Base-by-base conservation (phyloP, 2,888 invertebrate species). In the Plagodis dolabraria region DNA sequence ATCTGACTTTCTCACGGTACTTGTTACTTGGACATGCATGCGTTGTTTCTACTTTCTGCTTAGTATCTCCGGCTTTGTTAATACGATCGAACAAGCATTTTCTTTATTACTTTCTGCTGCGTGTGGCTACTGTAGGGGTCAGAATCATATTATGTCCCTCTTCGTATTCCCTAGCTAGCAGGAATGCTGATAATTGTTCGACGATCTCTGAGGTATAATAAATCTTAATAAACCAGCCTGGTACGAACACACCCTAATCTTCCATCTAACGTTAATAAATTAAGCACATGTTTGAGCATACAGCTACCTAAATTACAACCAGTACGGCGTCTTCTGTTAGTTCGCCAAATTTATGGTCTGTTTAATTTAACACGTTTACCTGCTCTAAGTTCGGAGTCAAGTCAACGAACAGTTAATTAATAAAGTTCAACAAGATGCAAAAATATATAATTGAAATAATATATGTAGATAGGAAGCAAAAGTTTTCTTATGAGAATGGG, bases 151-250 rank as follows among this genome's bases (percentile, higher is more conserved):
- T 81, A 83, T 77, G 75, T 69, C 79, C 79, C 79, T 64, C 71
- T 69, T 64, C 74, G 76, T 81, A 89, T 87, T 86, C 88, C 87
- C 87, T 69, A 80, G 80, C 87, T 68, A 63, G 65, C 68, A 69
- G 71, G 71, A 67, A 73, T 77, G 72, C 77, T 80, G 76, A 76
- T 80, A 75, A 85, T 85, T 86, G 85, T 82, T 80, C 74, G 76
- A 75, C 68, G 68, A 74, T 78, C 87, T 84, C 85, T 62, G 64
- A 79, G 80, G 82, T 82, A 74, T 76, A 82, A 75, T 91, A 86
- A 86, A 89, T 91, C 89, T 87, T 83, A 86, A 90, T 91, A 86
- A 87, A 81, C 70, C 72, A 69, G 73, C 66, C 49, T 51, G 54
- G 68, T 70, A 73, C 71, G 62, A 70, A 74, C 74, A 70, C 73